phyloP scores from a whole-genome alignment of 2,113 vertebrate genomes.

The Megaceryle torquata region DNA sequence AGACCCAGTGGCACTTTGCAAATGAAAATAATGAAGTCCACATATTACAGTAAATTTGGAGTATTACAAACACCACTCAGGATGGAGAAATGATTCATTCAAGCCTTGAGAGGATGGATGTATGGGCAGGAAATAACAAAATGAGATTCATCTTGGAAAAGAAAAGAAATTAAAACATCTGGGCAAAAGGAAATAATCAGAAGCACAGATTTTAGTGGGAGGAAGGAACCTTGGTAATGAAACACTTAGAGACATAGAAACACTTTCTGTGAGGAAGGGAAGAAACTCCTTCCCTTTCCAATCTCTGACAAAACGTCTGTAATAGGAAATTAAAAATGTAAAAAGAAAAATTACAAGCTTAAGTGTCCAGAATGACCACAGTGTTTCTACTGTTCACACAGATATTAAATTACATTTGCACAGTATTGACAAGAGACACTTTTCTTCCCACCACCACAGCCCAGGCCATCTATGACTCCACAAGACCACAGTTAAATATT shows the following conservation, averaged over 20 bases:
- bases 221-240: constrained; percentile 51
- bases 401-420: background rate
- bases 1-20: background rate
- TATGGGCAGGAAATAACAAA: constrained; percentile 45
- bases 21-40: constrained; percentile 28
- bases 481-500: background rate
- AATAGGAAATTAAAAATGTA: background rate
- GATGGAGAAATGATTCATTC: constrained; percentile 33
- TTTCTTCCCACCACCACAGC: background rate
- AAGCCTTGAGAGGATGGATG: background rate
- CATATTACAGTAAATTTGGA: background rate
- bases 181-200: constrained; percentile 39
- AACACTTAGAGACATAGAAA: constrained; percentile 10
- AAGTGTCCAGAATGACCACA: background rate
- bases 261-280: background rate
- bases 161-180: constrained; percentile 46
- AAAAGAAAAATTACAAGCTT: background rate
- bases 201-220: constrained; percentile 18
- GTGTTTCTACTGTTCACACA: background rate
- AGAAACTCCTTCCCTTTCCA: constrained; percentile 2
- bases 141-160: constrained; percentile 17
- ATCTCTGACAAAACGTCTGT: background rate
- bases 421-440: background rate
- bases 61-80: background rate
- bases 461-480: background rate